phyloP scores from a whole-genome alignment of 2,113 vertebrate species.

The Sebastes fasciatus region DNA sequence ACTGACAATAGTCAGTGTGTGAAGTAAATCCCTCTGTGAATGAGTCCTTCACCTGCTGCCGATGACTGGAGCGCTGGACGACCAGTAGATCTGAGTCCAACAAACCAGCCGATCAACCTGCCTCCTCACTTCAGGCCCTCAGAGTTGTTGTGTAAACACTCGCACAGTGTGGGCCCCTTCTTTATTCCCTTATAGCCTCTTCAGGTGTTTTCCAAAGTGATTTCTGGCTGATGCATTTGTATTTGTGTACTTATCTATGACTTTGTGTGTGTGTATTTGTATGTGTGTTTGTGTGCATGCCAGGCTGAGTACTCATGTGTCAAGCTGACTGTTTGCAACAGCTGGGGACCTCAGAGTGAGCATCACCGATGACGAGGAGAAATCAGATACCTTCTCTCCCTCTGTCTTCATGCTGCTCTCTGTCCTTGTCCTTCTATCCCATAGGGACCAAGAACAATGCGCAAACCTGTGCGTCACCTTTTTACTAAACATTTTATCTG shows the following conservation, averaged over 20 bases:
- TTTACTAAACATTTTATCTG: background rate
- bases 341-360: slow-evolving; percentile 73
- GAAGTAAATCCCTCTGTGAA: slow-evolving; percentile 21
- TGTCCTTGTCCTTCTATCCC: background rate
- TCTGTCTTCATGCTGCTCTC: slow-evolving; percentile 38
- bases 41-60: slow-evolving; percentile 45
- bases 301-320: slow-evolving; percentile 58
- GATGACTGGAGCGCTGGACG: background rate
- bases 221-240: slow-evolving; percentile 30
- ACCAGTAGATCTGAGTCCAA: slow-evolving; percentile 12
- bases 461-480: background rate
- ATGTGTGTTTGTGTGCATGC: slow-evolving; percentile 50
- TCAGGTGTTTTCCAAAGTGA: slow-evolving; percentile 52
- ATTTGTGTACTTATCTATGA: slow-evolving; percentile 28
- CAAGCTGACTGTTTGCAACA: slow-evolving; percentile 79
- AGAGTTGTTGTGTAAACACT: background rate
- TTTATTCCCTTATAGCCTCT: slow-evolving; percentile 23
- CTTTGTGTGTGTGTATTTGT: slow-evolving; percentile 37
- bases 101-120: slow-evolving; percentile 28
- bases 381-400: slow-evolving; percentile 74
- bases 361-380: slow-evolving; percentile 66
- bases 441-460: background rate
- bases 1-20: slow-evolving; percentile 27
- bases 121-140: slow-evolving; percentile 29
- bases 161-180: background rate